Percentiles rank a stretch among this genome's conserved stretches.
Evolutionary conservation across 2,113 vertebrate species (phyloP).

Genomic region (Calyptommatus sinebrachiatus): DNA sequence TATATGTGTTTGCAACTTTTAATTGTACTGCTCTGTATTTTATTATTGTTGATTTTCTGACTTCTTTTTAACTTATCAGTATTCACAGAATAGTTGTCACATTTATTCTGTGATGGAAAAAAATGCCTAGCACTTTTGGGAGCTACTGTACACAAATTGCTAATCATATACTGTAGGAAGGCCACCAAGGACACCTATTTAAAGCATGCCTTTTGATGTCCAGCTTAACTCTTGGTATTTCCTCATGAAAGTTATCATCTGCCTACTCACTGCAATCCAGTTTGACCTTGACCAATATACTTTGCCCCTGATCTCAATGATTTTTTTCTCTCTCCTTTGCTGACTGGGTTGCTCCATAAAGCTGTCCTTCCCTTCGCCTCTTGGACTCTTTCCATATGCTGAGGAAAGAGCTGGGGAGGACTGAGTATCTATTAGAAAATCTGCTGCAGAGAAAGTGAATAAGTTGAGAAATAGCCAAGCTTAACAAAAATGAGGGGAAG

Average conservation of each 20-base stretch:
- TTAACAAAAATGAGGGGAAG: rapidly evolving
- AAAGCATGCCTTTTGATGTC: background rate
- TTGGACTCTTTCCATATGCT: background rate
- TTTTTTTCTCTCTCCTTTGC: slow-evolving; percentile 15
- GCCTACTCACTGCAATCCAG: background rate
- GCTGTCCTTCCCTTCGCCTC: background rate
- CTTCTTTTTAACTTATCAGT: background rate
- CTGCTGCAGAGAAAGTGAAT: slow-evolving; percentile 3
- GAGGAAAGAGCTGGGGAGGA: slow-evolving; percentile 9
- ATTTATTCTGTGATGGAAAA: background rate
- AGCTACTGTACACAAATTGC: background rate
- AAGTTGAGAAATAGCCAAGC: slow-evolving; percentile 10
- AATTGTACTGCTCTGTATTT: background rate
- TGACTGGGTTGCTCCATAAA: slow-evolving; percentile 41
- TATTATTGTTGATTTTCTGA: too few species aligned
- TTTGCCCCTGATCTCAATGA: background rate
- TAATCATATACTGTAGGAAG: background rate
- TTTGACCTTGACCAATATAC: slow-evolving; percentile 39
- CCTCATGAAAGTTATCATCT: slow-evolving; percentile 5
- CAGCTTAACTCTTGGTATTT: background rate
- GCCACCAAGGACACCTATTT: background rate
- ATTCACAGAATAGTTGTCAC: background rate
- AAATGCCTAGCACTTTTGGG: background rate
- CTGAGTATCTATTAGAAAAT: background rate
- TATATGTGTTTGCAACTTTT: background rate